These are phyloP conservation scores for Himalopsyche tibetana DNA, from an alignment of 2,888 invertebrate genomes.

Conservation along the genomic window DNA sequence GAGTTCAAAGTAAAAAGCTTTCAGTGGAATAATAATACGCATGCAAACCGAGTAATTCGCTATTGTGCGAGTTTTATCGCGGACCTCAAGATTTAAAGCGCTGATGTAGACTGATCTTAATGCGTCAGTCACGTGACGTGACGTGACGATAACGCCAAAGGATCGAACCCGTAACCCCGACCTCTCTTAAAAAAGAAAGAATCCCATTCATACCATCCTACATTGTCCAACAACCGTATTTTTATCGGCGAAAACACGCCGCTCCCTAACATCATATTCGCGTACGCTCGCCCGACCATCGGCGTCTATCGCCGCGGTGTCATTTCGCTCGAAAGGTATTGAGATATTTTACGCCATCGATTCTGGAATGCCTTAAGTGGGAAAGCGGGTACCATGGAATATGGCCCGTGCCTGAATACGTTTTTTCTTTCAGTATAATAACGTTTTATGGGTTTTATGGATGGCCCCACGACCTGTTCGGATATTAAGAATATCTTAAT, in stretches of 20 bases:
- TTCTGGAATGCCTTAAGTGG: conserved; percentile 12
- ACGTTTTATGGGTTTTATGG: conserved; percentile 20
- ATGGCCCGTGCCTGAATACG: not conserved
- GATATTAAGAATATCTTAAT: conserved; percentile 30
- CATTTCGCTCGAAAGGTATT: conserved; percentile 22
- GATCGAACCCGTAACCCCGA: conserved; percentile 12
- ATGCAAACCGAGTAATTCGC: too few relatives aligned
- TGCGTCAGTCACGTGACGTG: conserved; percentile 17
- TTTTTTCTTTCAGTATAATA: conserved; percentile 1
- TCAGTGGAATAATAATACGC: too few relatives aligned
- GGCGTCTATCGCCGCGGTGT: not conserved
- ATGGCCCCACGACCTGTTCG: conserved; percentile 7
- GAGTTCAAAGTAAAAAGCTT: too few relatives aligned
- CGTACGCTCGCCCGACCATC: not conserved
- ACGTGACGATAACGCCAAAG: not conserved
- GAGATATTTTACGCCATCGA: conserved; percentile 7
- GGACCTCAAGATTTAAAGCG: not conserved
- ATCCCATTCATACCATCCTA: conserved; percentile 12
- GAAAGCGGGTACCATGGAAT: not conserved
- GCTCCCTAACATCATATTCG: conserved; percentile 5
- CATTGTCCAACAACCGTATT: conserved; percentile 18
- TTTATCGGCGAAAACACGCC: conserved; percentile 34
- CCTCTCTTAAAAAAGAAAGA: not conserved
- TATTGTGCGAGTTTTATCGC: too few relatives aligned
- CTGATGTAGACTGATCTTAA: conserved; percentile 25